Base-by-base conservation (phyloP, 2,797 vertebrate genomes). In the Triplophysa yarkandensis region DNA sequence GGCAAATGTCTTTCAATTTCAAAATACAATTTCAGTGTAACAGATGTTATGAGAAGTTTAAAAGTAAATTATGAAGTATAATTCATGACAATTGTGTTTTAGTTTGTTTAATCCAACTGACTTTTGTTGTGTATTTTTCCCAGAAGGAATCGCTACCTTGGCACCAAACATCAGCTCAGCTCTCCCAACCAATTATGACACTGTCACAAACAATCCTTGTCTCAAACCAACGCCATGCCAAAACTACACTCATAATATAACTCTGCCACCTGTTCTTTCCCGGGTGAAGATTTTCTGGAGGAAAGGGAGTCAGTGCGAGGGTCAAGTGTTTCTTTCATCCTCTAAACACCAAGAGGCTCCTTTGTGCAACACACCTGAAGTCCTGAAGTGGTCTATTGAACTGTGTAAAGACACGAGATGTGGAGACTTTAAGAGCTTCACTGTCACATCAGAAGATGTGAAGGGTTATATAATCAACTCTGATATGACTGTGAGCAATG, bases 371-470 rank as follows among this genome's bases (percentile, higher is more conserved):
- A 0, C 0, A 0, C 0, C 3, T 0, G 0, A 39, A 39, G 36
- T 39, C 36, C 11, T 2, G 0, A 0, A 0, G 0, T 9, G 80
- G 8, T 0, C 0, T 10, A 0, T 0, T 0, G 30, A 41, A 0
- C 52, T 87, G 43, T 90, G 88, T 77, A 2, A 70, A 19, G 36
- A 30, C 3, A 78, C 16, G 2, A 80, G 65, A 2, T 90, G 89
- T 67, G 11, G 72, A 54, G 13, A 2, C 0, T 0, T 0, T 0
- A 0, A 1, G 0, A 0, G 0, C 0, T 39, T 27, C 50, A 0
- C 0, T 0, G 0, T 0, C 4, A 2, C 0, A 9, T 0, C 0
- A 0, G 0, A 0, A 0, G 0, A 0, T 16, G 13, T 10, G 1
- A 0, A 0, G 0, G 74, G 83, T 1, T 55, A 28, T 10, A 0